These are phyloP conservation scores for Brenthis hecate DNA, from an alignment of 2,888 invertebrate species.

Conservation along the genomic window DNA sequence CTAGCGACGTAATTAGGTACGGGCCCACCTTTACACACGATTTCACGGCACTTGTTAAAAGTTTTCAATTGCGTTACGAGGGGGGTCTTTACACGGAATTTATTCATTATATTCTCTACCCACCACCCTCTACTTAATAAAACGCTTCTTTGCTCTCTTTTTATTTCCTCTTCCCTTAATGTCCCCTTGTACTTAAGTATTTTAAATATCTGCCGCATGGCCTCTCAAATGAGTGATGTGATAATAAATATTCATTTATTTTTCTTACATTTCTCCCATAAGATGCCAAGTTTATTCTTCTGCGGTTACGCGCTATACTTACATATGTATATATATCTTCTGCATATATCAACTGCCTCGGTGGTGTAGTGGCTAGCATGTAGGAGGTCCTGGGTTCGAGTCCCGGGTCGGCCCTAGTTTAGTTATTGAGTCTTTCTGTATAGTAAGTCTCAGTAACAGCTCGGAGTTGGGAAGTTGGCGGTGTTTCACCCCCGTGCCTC, in stretches of 20 bases:
- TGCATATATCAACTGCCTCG: no score
- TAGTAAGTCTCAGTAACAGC: no score
- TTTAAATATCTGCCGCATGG: constrained; percentile 78
- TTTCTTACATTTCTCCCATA: constrained; percentile 25
- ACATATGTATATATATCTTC: no score
- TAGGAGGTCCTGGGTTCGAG: no score
- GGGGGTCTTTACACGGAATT: constrained; percentile 76
- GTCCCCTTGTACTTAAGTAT: constrained; percentile 70
- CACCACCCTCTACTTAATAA: constrained; percentile 72
- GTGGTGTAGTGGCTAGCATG: no score
- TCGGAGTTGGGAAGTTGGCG: no score
- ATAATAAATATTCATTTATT: constrained; percentile 53
- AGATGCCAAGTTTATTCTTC: constrained; percentile 16
- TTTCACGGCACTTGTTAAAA: constrained; percentile 82
- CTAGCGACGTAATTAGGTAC: constrained; percentile 72
- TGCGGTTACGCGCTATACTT: no score
- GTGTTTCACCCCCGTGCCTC: no score
- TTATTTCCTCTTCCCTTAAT: constrained; percentile 53
- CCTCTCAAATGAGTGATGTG: constrained; percentile 73
- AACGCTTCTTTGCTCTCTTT: constrained; percentile 74
- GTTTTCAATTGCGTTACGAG: constrained; percentile 81
- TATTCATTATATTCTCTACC: constrained; percentile 78
- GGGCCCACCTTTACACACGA: constrained; percentile 80
- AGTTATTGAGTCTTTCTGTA: no score
- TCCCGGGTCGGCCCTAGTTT: no score